phyloP scores from a whole-genome alignment of 2,888 invertebrate genomes.

The Apodemia zela region DNA sequence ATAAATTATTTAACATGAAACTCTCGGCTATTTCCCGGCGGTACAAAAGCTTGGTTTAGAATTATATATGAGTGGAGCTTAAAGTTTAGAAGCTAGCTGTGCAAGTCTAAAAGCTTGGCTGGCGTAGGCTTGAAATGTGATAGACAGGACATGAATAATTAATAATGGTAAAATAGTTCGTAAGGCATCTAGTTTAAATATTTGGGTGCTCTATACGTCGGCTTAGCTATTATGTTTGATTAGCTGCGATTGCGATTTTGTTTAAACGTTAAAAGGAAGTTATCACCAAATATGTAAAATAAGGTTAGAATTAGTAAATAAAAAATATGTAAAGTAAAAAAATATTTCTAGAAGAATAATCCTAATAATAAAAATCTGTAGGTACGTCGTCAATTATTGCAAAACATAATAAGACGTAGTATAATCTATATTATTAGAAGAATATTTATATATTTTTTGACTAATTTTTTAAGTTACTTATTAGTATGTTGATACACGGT shows the following conservation, averaged over 20 bases:
- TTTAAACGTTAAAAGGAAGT: too few relatives aligned
- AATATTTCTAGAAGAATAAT: too few relatives aligned
- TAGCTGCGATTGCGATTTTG: neutral
- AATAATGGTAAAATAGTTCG: constrained; percentile 19
- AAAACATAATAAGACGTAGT: too few relatives aligned
- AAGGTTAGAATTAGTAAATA: too few relatives aligned
- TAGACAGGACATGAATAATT: constrained; percentile 42
- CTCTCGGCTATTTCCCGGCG: constrained; percentile 74
- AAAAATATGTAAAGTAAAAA: too few relatives aligned
- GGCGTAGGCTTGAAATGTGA: constrained; percentile 32
- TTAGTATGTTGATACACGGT: too few relatives aligned
- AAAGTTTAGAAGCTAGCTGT: constrained; percentile 77
- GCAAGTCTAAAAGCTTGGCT: constrained; percentile 79
- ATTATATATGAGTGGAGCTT: constrained; percentile 78
- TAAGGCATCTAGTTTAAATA: neutral
- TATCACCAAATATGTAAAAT: too few relatives aligned
- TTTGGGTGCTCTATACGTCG: neutral
- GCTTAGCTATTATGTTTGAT: neutral
- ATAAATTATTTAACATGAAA: constrained; percentile 70
- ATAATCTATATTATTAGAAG: too few relatives aligned
- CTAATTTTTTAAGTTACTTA: too few relatives aligned
- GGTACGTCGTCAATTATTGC: too few relatives aligned
- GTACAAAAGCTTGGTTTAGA: constrained; percentile 77
- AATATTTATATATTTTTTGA: too few relatives aligned
- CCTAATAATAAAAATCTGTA: too few relatives aligned